phyloP scores from a whole-genome alignment of 2,113 vertebrate genomes.

The Mohoua ochrocephala region DNA sequence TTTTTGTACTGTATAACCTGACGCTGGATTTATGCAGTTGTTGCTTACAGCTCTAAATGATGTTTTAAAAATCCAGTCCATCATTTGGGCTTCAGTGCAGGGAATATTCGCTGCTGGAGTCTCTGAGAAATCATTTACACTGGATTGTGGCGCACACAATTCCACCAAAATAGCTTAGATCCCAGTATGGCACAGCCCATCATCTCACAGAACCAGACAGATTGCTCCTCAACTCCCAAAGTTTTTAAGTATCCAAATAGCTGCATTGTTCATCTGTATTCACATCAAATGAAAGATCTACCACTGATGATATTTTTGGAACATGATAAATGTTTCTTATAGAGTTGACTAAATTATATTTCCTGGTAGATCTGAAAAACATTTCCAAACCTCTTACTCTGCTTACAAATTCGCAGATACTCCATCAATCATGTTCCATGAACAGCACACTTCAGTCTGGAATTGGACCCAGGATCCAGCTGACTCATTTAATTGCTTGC shows the following conservation, averaged over 20 bases:
- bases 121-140: not conserved
- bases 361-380: not conserved
- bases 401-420: not conserved
- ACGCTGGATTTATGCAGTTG: not conserved
- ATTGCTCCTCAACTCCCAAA: not conserved
- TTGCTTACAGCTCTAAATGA: slow-evolving; percentile 1
- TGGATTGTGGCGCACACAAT: not conserved
- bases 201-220: not conserved
- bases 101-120: not conserved
- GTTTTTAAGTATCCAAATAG: not conserved
- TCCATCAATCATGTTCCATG: not conserved
- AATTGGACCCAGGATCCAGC: not conserved
- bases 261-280: not conserved
- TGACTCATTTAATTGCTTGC: not conserved
- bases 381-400: not conserved
- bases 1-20: not conserved
- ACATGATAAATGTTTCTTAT: not conserved
- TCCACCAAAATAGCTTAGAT: not conserved
- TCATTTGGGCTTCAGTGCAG: not conserved
- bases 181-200: not conserved
- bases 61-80: not conserved
- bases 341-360: not conserved
- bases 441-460: not conserved
- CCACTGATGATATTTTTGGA: not conserved
- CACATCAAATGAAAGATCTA: not conserved